phyloP scores from a whole-genome alignment of 2,888 invertebrate species.

The Cepaea hortensis region DNA sequence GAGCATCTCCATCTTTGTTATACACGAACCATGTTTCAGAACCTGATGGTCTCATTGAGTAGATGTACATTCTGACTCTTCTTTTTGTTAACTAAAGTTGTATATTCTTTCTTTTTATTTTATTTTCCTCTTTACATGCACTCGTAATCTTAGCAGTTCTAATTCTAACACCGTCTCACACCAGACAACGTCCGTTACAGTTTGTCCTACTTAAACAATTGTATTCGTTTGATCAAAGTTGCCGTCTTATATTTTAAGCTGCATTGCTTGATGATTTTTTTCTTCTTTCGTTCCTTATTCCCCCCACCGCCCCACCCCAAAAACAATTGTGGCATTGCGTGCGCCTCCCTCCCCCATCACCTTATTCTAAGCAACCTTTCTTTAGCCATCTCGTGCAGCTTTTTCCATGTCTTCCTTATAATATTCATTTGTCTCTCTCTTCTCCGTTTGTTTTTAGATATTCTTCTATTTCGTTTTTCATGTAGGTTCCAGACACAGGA shows the following conservation, averaged over 20 bases:
- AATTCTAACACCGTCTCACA: too few relatives aligned
- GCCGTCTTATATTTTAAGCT: not conserved
- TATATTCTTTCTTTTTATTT: too few relatives aligned
- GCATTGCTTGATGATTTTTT: not conserved
- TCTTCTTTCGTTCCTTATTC: slow-evolving; percentile 12
- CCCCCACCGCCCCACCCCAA: not conserved
- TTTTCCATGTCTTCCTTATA: not conserved
- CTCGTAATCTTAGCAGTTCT: too few relatives aligned
- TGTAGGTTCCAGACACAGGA: too few relatives aligned
- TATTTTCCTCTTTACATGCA: too few relatives aligned
- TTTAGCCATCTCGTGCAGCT: not conserved
- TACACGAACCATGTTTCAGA: too few relatives aligned
- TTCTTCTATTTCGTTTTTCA: slow-evolving; percentile 11
- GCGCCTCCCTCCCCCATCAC: not conserved
- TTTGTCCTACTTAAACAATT: not conserved
- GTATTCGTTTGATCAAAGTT: not conserved
- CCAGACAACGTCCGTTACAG: too few relatives aligned
- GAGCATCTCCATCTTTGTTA: too few relatives aligned
- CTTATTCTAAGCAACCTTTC: not conserved
- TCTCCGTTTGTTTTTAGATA: not conserved
- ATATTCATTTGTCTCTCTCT: not conserved
- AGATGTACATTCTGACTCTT: too few relatives aligned
- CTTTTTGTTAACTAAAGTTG: too few relatives aligned
- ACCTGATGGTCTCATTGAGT: too few relatives aligned
- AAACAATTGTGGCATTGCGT: not conserved